Percentiles rank a stretch among this genome's conserved stretches.
Evolutionary conservation across 2,888 invertebrate genomes (phyloP).

Genomic region (Masnerella sp.): DNA sequence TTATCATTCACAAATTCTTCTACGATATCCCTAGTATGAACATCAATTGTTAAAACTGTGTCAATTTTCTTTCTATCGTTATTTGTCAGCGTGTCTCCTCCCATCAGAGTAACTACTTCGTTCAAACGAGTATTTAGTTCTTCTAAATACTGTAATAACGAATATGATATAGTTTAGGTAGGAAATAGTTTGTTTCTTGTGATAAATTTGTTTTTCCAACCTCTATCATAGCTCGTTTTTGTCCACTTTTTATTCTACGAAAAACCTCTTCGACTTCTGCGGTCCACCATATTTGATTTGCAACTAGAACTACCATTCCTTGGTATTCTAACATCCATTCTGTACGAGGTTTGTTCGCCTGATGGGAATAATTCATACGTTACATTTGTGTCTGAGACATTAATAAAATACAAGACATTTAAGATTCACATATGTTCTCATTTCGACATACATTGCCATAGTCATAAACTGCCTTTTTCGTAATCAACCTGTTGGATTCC

Average conservation of each 20-base stretch:
- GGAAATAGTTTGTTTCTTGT: neutral
- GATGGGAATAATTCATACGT: neutral
- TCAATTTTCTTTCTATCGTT: constrained; percentile 94
- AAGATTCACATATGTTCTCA: too few relatives aligned
- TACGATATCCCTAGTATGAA: constrained; percentile 94
- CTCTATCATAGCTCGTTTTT: constrained; percentile 93
- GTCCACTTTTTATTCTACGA: constrained; percentile 83
- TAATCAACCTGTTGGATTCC: constrained; percentile 87
- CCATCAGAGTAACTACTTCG: constrained; percentile 83
- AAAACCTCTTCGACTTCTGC: constrained; percentile 96
- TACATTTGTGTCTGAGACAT: too few relatives aligned
- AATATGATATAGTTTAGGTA: neutral
- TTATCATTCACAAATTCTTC: constrained; percentile 89
- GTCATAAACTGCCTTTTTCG: constrained; percentile 92
- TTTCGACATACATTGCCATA: constrained; percentile 85
- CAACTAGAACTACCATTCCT: constrained; percentile 91
- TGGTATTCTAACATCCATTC: constrained; percentile 94
- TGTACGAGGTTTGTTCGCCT: constrained; percentile 80
- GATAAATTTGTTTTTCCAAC: too few relatives aligned
- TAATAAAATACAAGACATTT: too few relatives aligned
- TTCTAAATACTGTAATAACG: constrained; percentile 81
- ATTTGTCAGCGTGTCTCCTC: constrained; percentile 79
- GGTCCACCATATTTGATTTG: constrained; percentile 97
- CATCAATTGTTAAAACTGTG: constrained; percentile 93
- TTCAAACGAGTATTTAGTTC: constrained; percentile 90